A percentile compares a stretch with the other conserved stretches of the same genome.
Conservation (phyloP, 2,113 vertebrate genomes). For the Paedocypris sp. region DNA sequence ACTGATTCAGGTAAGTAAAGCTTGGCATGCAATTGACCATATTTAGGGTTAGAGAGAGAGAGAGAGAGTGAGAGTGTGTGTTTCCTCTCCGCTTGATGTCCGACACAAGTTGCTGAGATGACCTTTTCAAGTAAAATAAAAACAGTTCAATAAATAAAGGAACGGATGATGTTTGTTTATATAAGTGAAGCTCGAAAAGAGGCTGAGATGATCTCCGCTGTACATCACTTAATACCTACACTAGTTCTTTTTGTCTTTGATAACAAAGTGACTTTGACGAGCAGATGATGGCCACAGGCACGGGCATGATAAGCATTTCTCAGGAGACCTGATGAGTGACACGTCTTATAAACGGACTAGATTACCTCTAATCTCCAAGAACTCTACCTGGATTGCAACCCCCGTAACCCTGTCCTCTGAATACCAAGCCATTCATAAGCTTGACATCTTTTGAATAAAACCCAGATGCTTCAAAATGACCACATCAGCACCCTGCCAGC, state of each 20-base stretch:
- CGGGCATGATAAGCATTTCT: not conserved
- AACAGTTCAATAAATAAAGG: no score
- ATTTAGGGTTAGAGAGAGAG: no score
- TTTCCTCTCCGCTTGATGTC: no score
- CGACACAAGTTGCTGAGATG: no score
- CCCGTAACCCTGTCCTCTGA: not conserved
- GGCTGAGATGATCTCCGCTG: no score
- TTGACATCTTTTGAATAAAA: constrained; percentile 11
- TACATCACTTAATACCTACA: no score
- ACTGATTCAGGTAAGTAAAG: no score
- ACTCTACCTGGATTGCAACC: constrained; percentile 19
- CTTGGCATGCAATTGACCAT: no score
- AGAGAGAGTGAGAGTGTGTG: no score
- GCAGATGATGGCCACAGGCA: not conserved
- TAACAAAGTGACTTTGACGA: constrained; percentile 20
- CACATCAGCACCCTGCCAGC: constrained; percentile 14
- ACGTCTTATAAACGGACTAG: constrained; percentile 17
- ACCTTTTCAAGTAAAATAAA: no score
- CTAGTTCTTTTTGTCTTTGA: constrained; percentile 21
- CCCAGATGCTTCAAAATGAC: not conserved
- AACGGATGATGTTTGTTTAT: no score
- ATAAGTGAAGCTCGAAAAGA: no score
- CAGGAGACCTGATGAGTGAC: constrained; percentile 20
- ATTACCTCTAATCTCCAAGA: constrained; percentile 25
- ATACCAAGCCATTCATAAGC: not conserved